Percentiles rank a stretch among this genome's conserved stretches.
Conservation (phyloP, 1,140 invertebrate species). For the Lepidurus apus region DNA sequence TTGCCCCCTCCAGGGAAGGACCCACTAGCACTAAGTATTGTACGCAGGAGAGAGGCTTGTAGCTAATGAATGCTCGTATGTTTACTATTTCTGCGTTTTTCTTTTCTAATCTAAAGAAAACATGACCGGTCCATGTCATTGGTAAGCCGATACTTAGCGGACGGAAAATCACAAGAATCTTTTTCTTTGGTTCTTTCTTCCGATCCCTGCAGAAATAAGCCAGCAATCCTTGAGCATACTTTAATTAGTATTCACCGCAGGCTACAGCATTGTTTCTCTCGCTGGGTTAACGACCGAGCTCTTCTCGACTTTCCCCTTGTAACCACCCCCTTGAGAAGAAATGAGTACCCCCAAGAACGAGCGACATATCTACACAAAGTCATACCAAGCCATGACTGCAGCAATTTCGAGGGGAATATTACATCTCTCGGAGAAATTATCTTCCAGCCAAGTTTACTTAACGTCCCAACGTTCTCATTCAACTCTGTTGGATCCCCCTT, state of each 20-base stretch:
- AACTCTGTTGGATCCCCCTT: conserved; percentile 20
- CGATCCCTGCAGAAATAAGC: neutral
- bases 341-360: neutral
- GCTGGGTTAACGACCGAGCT: neutral
- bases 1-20: too few relatives aligned
- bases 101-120: too few relatives aligned
- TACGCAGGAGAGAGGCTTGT: too few relatives aligned
- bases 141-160: neutral
- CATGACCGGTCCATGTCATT: too few relatives aligned
- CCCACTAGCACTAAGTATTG: too few relatives aligned
- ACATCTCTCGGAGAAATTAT: neutral
- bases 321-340: neutral
- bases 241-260: neutral
- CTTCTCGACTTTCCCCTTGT: neutral
- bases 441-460: neutral
- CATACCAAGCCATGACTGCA: neutral
- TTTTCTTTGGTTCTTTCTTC: neutral
- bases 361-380: neutral
- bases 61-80: too few relatives aligned
- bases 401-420: neutral
- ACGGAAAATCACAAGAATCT: neutral
- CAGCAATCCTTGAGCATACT: neutral
- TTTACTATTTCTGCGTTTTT: too few relatives aligned
- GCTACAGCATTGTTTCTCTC: neutral
- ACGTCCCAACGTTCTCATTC: neutral